Base-by-base conservation (phyloP, 2,888 invertebrate species). In the Caenorhabditis sp. region DNA sequence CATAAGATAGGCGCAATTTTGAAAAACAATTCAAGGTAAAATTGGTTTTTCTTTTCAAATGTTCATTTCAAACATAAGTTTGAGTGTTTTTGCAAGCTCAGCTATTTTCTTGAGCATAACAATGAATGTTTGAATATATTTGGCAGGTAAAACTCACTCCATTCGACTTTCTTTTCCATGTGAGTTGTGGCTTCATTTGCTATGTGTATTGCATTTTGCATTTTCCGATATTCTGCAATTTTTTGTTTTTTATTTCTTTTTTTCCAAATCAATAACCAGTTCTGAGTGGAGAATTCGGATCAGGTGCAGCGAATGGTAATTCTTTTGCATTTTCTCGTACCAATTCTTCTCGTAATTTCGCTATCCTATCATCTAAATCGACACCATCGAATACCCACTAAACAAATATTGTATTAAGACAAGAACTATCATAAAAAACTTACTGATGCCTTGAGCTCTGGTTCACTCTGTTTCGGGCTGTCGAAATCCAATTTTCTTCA, bases 251-350 rank as follows among this genome's bases (percentile, higher is more conserved):
- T n/a, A n/a, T n/a, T n/a, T n/a, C n/a, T n/a, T n/a, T n/a, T n/a
- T n/a, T n/a, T n/a, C n/a, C n/a, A n/a, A 31, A 10, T 31, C 31
- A 31, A 8, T 31, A 58, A 69, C 69, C 69, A 31, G 70, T 70
- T 36, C 70, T 62, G 54, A 70, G 59, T 14, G 63, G 63, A 8
- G 66, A 66, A 59, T 26, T 59, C 21, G 66, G 70, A 58, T 65
- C 65, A 1, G 53, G 38, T 12, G 36, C 52, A 3, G 70, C 59
- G 36, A 26, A 36, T 17, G 57, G 53, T 14, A 57, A 49, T 7
- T 38, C 20, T 14, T 20, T 21, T 1, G 8, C 31, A 1, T 49
- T 66, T 20, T 63, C 26, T 0, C 21, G 27, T n/a, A 50, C 38
- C 1, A 70, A 26, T 8, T 54, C 59, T 2, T 63, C 63, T 14